A percentile compares a stretch with the other conserved stretches of the same genome.
Conservation (phyloP, 2,113 vertebrate species). For the Pteronura brasiliensis region DNA sequence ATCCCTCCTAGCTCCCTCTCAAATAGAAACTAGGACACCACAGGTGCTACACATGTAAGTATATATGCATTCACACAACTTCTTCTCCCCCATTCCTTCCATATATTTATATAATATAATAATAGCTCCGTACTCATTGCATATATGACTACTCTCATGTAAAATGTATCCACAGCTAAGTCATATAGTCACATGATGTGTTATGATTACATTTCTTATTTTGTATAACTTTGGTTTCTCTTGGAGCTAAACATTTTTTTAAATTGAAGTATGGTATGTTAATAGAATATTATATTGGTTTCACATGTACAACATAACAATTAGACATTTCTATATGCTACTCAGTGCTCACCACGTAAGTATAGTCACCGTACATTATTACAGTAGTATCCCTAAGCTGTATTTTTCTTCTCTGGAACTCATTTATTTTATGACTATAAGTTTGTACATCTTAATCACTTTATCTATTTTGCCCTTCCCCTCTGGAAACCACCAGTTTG, state of each 20-base stretch:
- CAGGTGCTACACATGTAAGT: not conserved
- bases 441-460: not conserved
- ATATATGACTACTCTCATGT: not conserved
- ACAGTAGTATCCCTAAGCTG: not conserved
- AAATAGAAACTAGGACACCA: not conserved
- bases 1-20: not conserved
- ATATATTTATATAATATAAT: not conserved
- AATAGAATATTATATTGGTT: not conserved
- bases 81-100: not conserved
- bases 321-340: not conserved
- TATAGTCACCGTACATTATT: not conserved
- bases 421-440: not conserved
- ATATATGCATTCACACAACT: not conserved
- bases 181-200: not conserved
- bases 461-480: not conserved
- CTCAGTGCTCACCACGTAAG: not conserved
- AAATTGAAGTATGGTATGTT: not conserved
- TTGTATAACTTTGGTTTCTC: not conserved
- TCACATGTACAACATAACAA: not conserved
- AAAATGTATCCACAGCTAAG: not conserved
- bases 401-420: not conserved
- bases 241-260: not conserved
- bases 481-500: not conserved
- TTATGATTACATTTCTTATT: not conserved
- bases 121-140: not conserved